These are phyloP conservation scores for Galemys pyrenaicus DNA, from an alignment of 2,113 vertebrate species.

Conservation along the genomic window DNA sequence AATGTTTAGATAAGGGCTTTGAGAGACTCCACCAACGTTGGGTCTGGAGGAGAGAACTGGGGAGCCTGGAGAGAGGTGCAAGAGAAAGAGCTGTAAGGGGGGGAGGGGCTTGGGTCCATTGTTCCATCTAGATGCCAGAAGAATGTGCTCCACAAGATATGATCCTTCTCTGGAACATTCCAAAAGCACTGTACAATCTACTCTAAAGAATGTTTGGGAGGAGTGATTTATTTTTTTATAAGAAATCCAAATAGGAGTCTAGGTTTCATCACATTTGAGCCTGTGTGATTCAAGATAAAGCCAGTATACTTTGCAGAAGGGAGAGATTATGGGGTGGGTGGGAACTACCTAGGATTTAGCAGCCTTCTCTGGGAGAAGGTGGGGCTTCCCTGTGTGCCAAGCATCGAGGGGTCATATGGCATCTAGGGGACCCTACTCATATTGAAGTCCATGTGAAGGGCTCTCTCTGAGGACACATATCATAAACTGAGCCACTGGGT, in stretches of 20 bases:
- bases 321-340: not conserved
- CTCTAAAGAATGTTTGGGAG: not conserved
- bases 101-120: no score
- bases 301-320: not conserved
- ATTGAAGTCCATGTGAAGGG: not conserved
- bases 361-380: not conserved
- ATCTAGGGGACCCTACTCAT: not conserved
- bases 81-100: not conserved
- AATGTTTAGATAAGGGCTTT: not conserved
- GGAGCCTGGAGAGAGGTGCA: not conserved
- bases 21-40: not conserved
- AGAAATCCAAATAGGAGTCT: conserved; percentile 13
- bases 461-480: not conserved
- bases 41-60: not conserved
- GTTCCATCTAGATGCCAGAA: not conserved
- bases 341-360: not conserved
- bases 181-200: not conserved
- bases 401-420: not conserved
- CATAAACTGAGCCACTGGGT: not conserved
- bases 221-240: conserved; percentile 1
- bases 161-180: not conserved
- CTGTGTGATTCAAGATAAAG: not conserved
- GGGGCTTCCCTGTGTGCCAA: not conserved
- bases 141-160: not conserved
- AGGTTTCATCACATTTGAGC: not conserved